These are phyloP conservation scores for Oxycera nigricornis DNA, from an alignment of 2,888 invertebrate species.

Conservation along the genomic window DNA sequence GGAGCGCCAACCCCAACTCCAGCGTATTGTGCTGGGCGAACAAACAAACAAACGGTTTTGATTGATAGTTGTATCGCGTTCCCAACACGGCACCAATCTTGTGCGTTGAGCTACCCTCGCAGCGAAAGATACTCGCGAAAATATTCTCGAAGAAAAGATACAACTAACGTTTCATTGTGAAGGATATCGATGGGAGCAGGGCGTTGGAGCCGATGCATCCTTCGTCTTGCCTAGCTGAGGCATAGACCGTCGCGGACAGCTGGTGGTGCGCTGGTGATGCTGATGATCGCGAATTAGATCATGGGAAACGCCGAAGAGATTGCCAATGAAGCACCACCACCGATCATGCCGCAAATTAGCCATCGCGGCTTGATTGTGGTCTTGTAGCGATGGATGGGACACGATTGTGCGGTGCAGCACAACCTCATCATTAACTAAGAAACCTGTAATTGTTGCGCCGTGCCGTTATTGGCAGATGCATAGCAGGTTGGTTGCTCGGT, in stretches of 20 bases:
- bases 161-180: neutral
- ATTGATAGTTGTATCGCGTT: constrained; percentile 19
- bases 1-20: neutral
- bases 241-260: neutral
- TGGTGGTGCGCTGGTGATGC: neutral
- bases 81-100: neutral
- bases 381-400: neutral
- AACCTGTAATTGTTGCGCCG: constrained; percentile 17
- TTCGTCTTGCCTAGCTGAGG: neutral
- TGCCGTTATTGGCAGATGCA: neutral
- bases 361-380: neutral
- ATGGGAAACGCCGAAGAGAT: constrained; percentile 11
- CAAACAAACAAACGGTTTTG: constrained; percentile 24
- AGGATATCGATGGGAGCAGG: neutral
- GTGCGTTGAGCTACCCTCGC: neutral
- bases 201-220: neutral
- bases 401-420: constrained; percentile 5
- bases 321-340: neutral
- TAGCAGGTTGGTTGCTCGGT: constrained; percentile 19
- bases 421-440: neutral
- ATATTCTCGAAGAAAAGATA: neutral
- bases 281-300: constrained; percentile 13
- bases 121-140: neutral
- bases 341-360: neutral
- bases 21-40: neutral